These are phyloP conservation scores for Lonchura striata DNA, from an alignment of 2,113 vertebrate species.

Conservation along the genomic window DNA sequence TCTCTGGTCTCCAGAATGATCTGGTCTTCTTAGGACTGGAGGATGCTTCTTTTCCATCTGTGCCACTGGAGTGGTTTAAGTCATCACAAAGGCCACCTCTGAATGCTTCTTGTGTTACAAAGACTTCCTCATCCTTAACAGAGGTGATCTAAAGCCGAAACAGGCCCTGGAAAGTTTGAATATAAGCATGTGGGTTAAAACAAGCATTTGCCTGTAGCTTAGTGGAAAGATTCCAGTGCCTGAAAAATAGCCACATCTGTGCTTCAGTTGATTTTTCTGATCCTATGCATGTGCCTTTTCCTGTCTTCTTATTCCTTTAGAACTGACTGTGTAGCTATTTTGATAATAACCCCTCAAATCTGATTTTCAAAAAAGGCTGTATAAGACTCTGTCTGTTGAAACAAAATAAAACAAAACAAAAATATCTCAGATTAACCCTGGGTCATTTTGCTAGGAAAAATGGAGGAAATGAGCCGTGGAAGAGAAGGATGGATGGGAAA, in stretches of 20 bases:
- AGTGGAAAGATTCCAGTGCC: neutral
- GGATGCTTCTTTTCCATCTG: neutral
- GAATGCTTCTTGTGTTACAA: neutral
- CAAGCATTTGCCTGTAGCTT: neutral
- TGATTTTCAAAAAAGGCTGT: neutral
- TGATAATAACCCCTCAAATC: neutral
- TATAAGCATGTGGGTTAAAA: neutral
- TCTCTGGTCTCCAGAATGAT: neutral
- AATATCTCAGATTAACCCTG: neutral
- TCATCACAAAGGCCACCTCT: neutral
- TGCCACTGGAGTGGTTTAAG: neutral
- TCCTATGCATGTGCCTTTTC: neutral
- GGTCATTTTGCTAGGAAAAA: neutral
- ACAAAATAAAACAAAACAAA: neutral
- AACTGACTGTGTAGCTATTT: neutral
- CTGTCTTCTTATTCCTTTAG: neutral
- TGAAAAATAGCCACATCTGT: neutral
- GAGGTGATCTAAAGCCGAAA: neutral
- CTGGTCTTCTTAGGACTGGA: neutral
- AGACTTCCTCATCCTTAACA: neutral
- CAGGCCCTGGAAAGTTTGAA: neutral
- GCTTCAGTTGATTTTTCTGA: neutral
- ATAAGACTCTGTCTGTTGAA: neutral
- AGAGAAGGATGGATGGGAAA: neutral
- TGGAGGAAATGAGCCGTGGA: neutral